A percentile compares a stretch with the other conserved stretches of the same genome.
phyloP scores from a whole-genome alignment of 53 echinoderm and acorn worm genomes.

The Echinometra lucunter region DNA sequence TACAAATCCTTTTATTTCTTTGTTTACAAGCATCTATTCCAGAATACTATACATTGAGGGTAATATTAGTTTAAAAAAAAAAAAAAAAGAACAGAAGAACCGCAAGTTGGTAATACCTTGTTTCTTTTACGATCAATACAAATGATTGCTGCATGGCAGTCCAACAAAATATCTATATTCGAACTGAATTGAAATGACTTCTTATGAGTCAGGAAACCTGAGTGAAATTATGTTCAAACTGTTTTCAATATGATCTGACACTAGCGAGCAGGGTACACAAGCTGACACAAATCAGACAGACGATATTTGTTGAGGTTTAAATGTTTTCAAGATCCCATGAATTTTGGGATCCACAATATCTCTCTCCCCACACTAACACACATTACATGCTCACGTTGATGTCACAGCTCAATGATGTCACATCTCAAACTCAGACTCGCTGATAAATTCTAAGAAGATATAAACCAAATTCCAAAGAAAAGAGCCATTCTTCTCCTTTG shows the following conservation, averaged over 20 bases:
- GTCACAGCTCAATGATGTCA: background rate
- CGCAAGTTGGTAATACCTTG: background rate
- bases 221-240: background rate
- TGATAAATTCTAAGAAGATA: constrained; percentile 33
- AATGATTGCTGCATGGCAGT: background rate
- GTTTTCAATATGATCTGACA: background rate
- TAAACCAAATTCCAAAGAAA: constrained; percentile 52
- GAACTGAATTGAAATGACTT: too few species aligned
- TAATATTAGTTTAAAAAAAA: background rate
- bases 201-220: too few species aligned
- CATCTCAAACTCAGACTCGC: background rate
- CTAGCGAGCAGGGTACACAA: background rate
- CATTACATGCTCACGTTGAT: background rate
- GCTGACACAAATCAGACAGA: background rate
- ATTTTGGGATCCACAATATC: background rate
- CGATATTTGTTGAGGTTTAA: background rate
- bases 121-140: background rate
- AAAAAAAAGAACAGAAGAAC: background rate
- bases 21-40: background rate
- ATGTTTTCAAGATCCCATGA: background rate
- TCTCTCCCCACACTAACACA: background rate
- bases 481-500: background rate
- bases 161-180: background rate
- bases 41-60: background rate
- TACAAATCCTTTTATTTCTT: background rate